phyloP scores from a whole-genome alignment of 2,113 vertebrate species.

The Engystomops pustulosus region DNA sequence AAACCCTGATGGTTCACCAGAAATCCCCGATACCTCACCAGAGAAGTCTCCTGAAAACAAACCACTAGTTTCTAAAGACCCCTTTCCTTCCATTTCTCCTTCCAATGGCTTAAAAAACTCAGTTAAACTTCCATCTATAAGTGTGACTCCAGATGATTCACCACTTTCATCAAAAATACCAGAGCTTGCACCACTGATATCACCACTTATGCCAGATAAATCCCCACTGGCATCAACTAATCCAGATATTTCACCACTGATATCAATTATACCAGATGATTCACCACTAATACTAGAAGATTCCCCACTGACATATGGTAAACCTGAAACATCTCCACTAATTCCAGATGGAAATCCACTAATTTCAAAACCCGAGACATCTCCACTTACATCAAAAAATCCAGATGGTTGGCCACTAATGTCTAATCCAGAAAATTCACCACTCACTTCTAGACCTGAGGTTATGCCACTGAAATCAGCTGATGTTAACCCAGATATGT shows the following conservation, averaged over 20 bases:
- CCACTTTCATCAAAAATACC: conserved; percentile 67
- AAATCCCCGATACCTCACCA: conserved; percentile 68
- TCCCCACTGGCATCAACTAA: conserved; percentile 71
- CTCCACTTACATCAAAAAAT: conserved; percentile 64
- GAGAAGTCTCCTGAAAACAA: conserved; percentile 73
- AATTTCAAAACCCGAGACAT: conserved; percentile 71
- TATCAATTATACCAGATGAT: conserved; percentile 66
- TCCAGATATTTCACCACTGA: conserved; percentile 69
- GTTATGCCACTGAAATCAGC: conserved; percentile 64
- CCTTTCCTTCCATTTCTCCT: conserved; percentile 77
- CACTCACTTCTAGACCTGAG: conserved; percentile 64
- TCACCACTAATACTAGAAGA: conserved; percentile 73
- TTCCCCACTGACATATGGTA: conserved; percentile 71
- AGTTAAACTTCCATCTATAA: conserved; percentile 73
- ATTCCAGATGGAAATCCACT: conserved; percentile 68
- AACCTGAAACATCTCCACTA: conserved; percentile 74
- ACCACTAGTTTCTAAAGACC: conserved; percentile 77
- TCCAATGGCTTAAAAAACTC: conserved; percentile 69
- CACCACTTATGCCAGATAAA: conserved; percentile 71
- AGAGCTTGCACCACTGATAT: conserved; percentile 67
- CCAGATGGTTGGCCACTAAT: conserved; percentile 64
- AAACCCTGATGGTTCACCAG: conserved; percentile 70
- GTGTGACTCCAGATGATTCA: conserved; percentile 69
- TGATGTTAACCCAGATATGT: conserved; percentile 73
- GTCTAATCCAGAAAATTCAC: conserved; percentile 65